Evolutionary conservation across 2,888 invertebrate species (phyloP).

Genomic region (Hirtodrosophila confusa): DNA sequence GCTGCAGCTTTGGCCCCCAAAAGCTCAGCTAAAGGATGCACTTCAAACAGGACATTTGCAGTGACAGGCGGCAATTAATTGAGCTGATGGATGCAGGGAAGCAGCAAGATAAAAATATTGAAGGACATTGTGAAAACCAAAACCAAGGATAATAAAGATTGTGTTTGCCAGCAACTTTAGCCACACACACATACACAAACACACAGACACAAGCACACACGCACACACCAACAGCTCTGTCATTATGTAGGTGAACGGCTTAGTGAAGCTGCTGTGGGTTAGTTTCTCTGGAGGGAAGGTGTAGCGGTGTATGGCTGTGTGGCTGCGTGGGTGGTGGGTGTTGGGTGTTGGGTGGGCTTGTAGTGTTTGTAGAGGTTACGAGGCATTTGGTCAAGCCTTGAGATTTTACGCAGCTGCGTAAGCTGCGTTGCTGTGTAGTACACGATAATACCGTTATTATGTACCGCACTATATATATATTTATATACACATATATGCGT

Average conservation of each 20-base stretch:
- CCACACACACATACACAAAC: constrained; percentile 21
- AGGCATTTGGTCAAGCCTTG: constrained; percentile 73
- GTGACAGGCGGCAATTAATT: constrained; percentile 64
- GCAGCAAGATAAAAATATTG: constrained; percentile 41
- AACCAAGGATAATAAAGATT: constrained; percentile 51
- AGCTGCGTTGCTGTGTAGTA: constrained; percentile 64
- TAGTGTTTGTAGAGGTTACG: constrained; percentile 46
- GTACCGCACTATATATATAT: constrained; percentile 36
- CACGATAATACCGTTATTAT: constrained; percentile 69
- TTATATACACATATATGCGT: constrained; percentile 17
- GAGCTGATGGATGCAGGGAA: constrained; percentile 40
- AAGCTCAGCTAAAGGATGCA: constrained; percentile 25
- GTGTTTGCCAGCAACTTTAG: constrained; percentile 25
- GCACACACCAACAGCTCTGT: constrained; percentile 16
- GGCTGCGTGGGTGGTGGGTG: not conserved
- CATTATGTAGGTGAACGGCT: constrained; percentile 45
- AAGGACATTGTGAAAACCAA: constrained; percentile 50
- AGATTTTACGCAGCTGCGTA: constrained; percentile 78
- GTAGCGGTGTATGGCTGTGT: not conserved
- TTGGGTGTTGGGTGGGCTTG: constrained; percentile 1
- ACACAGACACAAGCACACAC: constrained; percentile 7
- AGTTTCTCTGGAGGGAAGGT: constrained; percentile 6
- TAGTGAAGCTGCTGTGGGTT: constrained; percentile 27
- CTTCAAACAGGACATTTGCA: constrained; percentile 42
- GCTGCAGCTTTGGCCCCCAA: constrained; percentile 23